Conservation (phyloP, 2,113 vertebrate genomes). For the Axis porcinus region DNA sequence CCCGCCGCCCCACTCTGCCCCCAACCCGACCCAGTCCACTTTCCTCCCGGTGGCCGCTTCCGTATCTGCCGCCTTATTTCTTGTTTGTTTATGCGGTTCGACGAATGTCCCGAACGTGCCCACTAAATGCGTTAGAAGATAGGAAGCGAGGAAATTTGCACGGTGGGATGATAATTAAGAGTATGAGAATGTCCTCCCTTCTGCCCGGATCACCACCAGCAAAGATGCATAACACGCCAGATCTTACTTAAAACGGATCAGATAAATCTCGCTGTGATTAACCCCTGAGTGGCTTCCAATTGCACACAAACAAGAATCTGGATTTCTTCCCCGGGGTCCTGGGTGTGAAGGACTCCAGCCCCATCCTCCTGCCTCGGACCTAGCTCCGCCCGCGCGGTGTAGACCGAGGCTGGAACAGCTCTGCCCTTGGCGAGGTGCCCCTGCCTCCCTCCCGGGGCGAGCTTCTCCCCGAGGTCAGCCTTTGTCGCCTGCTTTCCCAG, state of each 20-base stretch:
- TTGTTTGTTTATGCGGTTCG: too few species aligned
- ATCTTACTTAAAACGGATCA: neutral
- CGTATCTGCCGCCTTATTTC: too few species aligned
- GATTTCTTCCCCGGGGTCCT: neutral
- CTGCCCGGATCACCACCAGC: too few species aligned
- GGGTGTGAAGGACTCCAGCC: neutral
- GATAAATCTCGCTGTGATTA: neutral
- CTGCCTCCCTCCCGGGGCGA: neutral
- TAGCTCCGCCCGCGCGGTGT: neutral
- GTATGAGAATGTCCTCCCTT: too few species aligned
- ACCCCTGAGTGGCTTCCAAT: neutral
- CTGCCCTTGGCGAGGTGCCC: fast-evolving
- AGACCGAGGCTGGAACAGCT: fast-evolving
- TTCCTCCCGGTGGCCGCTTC: neutral
- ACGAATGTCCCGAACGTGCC: fast-evolving
- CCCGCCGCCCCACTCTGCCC: fast-evolving
- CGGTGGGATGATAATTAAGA: too few species aligned
- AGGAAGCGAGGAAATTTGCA: neutral
- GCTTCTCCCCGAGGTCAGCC: neutral
- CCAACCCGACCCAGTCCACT: fast-evolving
- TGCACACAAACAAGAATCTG: neutral
- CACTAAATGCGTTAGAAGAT: fast-evolving
- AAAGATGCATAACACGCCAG: neutral
- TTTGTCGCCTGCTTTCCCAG: neutral
- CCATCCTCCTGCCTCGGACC: too few species aligned